These are phyloP conservation scores for Heliconius hortense DNA, from an alignment of 2,888 invertebrate species.

Conservation along the genomic window DNA sequence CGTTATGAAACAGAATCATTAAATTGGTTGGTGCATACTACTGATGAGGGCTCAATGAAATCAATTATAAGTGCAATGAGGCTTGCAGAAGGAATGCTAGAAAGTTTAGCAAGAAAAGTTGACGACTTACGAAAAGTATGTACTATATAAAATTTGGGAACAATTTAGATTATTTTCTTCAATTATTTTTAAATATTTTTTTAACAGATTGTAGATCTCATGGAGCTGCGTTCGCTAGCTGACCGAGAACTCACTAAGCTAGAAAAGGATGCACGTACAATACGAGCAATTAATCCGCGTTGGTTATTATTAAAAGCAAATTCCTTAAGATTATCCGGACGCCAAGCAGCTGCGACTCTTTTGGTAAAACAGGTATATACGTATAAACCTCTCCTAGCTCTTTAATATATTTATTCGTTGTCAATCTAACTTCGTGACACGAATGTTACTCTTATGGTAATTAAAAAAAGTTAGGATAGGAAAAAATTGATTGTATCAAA, in stretches of 20 bases:
- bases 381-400: neutral
- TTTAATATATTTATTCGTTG: neutral
- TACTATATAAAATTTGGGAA: neutral
- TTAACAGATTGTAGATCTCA: constrained; percentile 69
- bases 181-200: neutral
- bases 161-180: neutral
- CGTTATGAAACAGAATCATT: constrained; percentile 70
- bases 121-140: constrained; percentile 70
- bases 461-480: too few relatives aligned
- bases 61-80: constrained; percentile 64
- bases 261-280: constrained; percentile 61
- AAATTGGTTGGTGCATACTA: constrained; percentile 55
- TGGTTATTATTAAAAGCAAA: constrained; percentile 67
- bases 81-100: constrained; percentile 73
- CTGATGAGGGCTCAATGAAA: constrained; percentile 60
- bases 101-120: constrained; percentile 72
- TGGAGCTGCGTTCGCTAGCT: constrained; percentile 73
- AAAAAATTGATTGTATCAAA: too few relatives aligned
- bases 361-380: constrained; percentile 58
- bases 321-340: constrained; percentile 61
- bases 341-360: constrained; percentile 51
- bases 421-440: too few relatives aligned
- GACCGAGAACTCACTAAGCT: constrained; percentile 63
- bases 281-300: constrained; percentile 62
- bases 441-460: too few relatives aligned